Conservation (phyloP, 2,888 invertebrate species). For the Diaphora mendica region DNA sequence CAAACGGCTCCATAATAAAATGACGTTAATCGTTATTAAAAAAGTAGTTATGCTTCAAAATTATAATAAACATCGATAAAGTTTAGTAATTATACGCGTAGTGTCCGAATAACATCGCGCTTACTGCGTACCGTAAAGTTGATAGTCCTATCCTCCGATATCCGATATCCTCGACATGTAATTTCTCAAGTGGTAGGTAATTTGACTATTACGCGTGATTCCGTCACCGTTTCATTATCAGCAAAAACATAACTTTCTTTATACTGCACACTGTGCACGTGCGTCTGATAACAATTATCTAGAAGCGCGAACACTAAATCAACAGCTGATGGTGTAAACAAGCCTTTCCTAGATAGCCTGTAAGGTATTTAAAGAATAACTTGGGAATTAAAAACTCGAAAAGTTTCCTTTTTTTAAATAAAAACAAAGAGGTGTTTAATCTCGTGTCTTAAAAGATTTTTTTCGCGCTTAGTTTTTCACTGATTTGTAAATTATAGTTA, state of each 20-base stretch:
- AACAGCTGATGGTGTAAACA: background rate
- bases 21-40: background rate
- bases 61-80: background rate
- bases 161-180: background rate
- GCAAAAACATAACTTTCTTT: background rate
- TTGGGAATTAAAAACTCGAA: background rate
- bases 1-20: background rate
- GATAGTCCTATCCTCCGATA: too few relatives aligned
- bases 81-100: background rate
- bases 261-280: background rate
- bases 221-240: conserved; percentile 3
- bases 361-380: background rate
- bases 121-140: background rate
- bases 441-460: too few relatives aligned
- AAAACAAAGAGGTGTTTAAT: too few relatives aligned
- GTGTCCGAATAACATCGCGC: background rate
- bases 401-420: background rate
- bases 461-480: too few relatives aligned
- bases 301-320: background rate
- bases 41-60: background rate
- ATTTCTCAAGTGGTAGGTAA: conserved; percentile 3
- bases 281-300: background rate
- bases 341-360: background rate
- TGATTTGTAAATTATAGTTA: too few relatives aligned
- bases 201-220: background rate